A percentile compares a stretch with the other conserved stretches of the same genome.
Conservation (phyloP, 2,113 vertebrate genomes). For the Tachuris rubrigastra region DNA sequence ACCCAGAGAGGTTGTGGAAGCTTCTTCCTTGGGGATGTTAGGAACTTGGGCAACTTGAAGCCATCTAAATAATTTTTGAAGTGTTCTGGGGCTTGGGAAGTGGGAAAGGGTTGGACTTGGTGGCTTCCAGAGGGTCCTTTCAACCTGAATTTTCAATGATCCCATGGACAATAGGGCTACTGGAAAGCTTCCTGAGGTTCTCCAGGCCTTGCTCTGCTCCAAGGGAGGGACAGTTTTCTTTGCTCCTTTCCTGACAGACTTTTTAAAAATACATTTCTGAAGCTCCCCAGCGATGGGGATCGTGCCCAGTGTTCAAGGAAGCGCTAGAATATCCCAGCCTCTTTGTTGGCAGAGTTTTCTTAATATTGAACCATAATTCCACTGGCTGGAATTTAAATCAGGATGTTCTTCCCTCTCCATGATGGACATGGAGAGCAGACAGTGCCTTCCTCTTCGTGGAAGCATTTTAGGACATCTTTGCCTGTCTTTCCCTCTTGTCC, state of each 20-base stretch:
- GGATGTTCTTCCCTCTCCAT: background rate
- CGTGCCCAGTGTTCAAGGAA: background rate
- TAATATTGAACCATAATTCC: background rate
- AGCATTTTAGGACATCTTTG: background rate
- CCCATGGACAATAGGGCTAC: background rate
- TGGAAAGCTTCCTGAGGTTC: background rate
- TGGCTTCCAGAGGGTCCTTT: background rate
- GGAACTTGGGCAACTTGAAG: background rate
- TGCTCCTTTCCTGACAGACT: background rate
- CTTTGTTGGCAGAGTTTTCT: background rate
- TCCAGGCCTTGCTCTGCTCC: background rate
- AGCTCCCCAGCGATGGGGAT: background rate
- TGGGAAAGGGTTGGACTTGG: background rate
- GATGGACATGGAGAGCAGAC: background rate
- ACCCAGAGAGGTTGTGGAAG: background rate
- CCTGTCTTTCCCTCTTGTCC: background rate
- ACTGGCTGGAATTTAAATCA: background rate
- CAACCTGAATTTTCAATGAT: background rate
- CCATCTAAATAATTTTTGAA: background rate
- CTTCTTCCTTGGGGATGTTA: background rate
- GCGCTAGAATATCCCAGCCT: background rate
- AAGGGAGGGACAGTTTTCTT: background rate
- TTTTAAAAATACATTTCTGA: background rate
- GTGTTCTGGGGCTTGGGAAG: background rate
- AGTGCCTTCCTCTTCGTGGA: background rate